Conservation (phyloP, 2,113 vertebrate genomes). For the Ceyx melanurus region DNA sequence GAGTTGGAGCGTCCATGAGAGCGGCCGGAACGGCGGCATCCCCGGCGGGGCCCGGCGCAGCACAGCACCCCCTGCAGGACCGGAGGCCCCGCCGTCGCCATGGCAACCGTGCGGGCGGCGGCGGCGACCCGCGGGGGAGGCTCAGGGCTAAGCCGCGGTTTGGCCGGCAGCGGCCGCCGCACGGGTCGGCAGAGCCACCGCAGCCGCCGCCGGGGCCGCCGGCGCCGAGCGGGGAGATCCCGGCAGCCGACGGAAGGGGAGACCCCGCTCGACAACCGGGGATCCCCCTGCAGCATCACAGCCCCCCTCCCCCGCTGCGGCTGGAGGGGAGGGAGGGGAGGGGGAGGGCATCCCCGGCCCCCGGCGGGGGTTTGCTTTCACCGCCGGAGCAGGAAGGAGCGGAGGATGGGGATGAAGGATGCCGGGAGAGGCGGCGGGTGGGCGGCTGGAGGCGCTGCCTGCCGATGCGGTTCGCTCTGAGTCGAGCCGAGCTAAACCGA, state of each 20-base stretch:
- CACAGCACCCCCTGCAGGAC: neutral
- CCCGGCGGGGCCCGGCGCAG: too few relatives aligned
- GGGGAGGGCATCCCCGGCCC: slow-evolving; percentile 50
- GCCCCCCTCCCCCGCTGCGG: slow-evolving; percentile 27
- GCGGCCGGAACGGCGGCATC: too few relatives aligned
- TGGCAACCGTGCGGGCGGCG: neutral
- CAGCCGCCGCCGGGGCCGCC: neutral
- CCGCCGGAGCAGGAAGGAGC: slow-evolving; percentile 2
- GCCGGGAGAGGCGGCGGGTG: slow-evolving; percentile 31
- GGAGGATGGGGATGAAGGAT: slow-evolving; percentile 25
- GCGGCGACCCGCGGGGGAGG: neutral
- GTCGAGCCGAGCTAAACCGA: neutral
- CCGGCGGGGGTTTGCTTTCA: slow-evolving; percentile 2
- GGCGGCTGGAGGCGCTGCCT: neutral
- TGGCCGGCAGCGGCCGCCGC: neutral
- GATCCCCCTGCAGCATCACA: slow-evolving; percentile 56
- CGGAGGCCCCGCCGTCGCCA: neutral
- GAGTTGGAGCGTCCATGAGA: too few relatives aligned
- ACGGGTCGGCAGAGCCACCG: neutral
- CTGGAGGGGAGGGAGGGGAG: neutral
- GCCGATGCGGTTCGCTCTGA: neutral
- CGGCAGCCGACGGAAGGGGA: slow-evolving; percentile 2
- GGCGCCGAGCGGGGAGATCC: slow-evolving; percentile 1
- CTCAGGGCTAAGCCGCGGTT: neutral
- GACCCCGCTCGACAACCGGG: slow-evolving; percentile 43